These are phyloP conservation scores for Ceratina japonica DNA, from an alignment of 1,140 invertebrate species.

Conservation along the genomic window DNA sequence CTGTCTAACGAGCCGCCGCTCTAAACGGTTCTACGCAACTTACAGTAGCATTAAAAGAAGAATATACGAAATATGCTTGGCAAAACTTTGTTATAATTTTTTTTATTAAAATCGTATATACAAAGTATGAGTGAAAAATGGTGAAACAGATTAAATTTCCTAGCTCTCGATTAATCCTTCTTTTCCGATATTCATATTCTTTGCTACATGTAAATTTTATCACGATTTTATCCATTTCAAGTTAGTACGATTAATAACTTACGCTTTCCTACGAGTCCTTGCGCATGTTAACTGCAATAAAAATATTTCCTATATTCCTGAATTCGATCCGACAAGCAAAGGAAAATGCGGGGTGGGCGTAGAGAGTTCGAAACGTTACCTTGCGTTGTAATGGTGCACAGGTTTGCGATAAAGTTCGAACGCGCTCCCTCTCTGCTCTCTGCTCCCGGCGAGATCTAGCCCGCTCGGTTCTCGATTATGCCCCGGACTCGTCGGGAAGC, in stretches of 20 bases:
- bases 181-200: neutral
- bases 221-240: constrained; percentile 12
- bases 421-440: constrained; percentile 95
- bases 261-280: constrained; percentile 11
- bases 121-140: constrained; percentile 27
- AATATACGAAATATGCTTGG: neutral
- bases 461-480: constrained; percentile 81
- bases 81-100: constrained; percentile 31
- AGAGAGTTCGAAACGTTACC: constrained; percentile 77
- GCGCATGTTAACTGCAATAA: constrained; percentile 53
- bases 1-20: no score
- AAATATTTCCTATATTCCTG: constrained; percentile 14
- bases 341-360: no score
- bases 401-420: constrained; percentile 97
- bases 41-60: no score
- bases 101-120: constrained; percentile 42
- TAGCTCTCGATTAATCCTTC: neutral
- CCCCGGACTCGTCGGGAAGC: constrained; percentile 49
- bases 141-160: constrained; percentile 16
- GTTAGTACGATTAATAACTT: constrained; percentile 15
- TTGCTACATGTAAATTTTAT: constrained; percentile 10
- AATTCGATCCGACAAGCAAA: no score
- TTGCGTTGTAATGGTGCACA: constrained; percentile 87
- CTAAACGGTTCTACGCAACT: no score
- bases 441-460: constrained; percentile 89